Conservation (phyloP, 2,113 vertebrate species). For the Notothenia rossii region DNA sequence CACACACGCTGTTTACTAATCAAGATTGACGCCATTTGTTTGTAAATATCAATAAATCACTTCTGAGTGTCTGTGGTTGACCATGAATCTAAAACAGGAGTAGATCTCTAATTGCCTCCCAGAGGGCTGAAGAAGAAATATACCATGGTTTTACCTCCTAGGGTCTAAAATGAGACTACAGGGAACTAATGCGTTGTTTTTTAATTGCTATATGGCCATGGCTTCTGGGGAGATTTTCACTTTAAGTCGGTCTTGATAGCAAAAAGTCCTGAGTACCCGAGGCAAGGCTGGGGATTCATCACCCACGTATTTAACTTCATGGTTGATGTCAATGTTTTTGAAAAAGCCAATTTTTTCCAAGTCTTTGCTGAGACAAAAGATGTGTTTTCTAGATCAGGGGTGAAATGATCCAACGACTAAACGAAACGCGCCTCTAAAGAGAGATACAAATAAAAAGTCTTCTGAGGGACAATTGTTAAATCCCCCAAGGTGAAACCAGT, state of each 20-base stretch:
- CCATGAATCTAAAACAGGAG: slow-evolving; percentile 60
- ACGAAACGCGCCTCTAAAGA: slow-evolving; percentile 11
- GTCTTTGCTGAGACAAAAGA: background rate
- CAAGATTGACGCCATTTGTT: slow-evolving; percentile 54
- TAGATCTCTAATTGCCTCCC: slow-evolving; percentile 63
- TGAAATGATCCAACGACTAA: slow-evolving; percentile 27
- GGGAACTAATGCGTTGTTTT: slow-evolving; percentile 49
- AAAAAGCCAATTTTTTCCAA: slow-evolving; percentile 21
- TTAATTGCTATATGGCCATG: slow-evolving; percentile 42
- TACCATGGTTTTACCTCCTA: slow-evolving; percentile 18
- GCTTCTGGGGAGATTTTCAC: slow-evolving; percentile 32
- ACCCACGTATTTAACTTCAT: background rate
- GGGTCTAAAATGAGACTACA: slow-evolving; percentile 33
- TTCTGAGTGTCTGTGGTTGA: slow-evolving; percentile 49
- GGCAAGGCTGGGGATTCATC: slow-evolving; percentile 41
- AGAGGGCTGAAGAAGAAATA: slow-evolving; percentile 29
- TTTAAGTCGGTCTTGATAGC: slow-evolving; percentile 10
- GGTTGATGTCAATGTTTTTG: slow-evolving; percentile 29
- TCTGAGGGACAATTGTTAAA: slow-evolving; percentile 23
- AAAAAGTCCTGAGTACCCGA: slow-evolving; percentile 24
- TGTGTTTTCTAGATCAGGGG: slow-evolving; percentile 11
- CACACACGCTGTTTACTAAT: slow-evolving; percentile 59
- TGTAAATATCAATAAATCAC: slow-evolving; percentile 61
- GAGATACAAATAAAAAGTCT: slow-evolving; percentile 20
- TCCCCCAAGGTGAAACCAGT: slow-evolving; percentile 28